Base-by-base conservation (phyloP, 2,113 vertebrate species). In the Galemys pyrenaicus region DNA sequence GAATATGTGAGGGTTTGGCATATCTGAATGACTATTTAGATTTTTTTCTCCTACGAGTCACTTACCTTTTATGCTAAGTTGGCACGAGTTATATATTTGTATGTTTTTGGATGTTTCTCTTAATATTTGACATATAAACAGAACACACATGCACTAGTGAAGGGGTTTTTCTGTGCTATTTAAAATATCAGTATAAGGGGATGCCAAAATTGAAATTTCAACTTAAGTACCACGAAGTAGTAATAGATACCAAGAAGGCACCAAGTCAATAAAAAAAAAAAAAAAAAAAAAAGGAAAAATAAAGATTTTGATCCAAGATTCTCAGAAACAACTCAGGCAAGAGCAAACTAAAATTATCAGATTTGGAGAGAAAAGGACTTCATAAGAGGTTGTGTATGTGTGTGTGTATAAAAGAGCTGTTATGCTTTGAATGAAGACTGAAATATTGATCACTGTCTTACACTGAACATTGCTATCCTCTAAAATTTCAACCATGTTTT, bases 201-300 rank as follows among this genome's bases (percentile, higher is more conserved):
- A 64, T 91, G 91, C 78, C 71, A 96, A 89, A 95, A 88, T 16
- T 87, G 44, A 56, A 87, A 96, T 95, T 94, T 93, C 77, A 62
- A 2, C 30, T 16, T 84, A 85, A 39, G 26, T 46, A 95, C 35
- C 39, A 68, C 49, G 62, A 81, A 58, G 15, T 8, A 80, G 15
- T 86, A 86, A 64, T 85, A 92, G 62, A 4, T 54, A 81, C 54
- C 37, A n/a, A n/a, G 35, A 80, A 89, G 37, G 20, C 24, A 5
- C 16, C 54, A 78, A 51, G 60, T 62, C 71, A 75, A 1, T 89
- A 92, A 83, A 64, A 81, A 16, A 90, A 78, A 93, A 19, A 37
- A 81, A 93, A 93, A 44, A 15, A 77, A 67, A 87, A 70, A 87
- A 64, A 30, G 9, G 92, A 44, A 15, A 77, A 67, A 87, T 62